phyloP scores from a whole-genome alignment of 1,140 invertebrate genomes.

The Protaetia brevitarsis region DNA sequence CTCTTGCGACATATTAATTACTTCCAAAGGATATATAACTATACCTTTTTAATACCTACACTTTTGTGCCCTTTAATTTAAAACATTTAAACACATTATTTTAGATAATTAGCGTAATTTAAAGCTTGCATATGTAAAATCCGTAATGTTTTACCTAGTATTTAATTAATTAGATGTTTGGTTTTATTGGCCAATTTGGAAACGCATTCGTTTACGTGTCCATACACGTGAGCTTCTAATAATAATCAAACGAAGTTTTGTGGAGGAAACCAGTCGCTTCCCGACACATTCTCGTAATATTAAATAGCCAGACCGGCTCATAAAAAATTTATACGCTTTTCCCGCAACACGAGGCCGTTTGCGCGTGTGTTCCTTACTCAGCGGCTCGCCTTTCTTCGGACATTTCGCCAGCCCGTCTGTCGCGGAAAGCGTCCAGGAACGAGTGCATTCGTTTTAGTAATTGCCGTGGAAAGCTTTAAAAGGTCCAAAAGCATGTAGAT shows the following conservation, averaged over 20 bases:
- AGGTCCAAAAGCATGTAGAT: slow-evolving; percentile 23
- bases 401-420: neutral
- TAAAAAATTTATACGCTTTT: slow-evolving; percentile 8
- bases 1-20: too few relatives aligned
- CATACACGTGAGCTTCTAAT: neutral
- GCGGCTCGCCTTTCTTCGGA: neutral
- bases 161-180: neutral
- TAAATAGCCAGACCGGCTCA: neutral
- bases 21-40: too few relatives aligned
- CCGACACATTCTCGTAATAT: neutral
- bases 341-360: neutral
- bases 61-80: too few relatives aligned
- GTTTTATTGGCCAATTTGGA: neutral
- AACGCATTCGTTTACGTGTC: neutral
- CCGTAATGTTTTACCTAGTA: neutral
- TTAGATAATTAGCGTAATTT: neutral
- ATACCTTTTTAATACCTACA: too few relatives aligned
- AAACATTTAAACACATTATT: too few relatives aligned
- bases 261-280: neutral
- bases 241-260: neutral
- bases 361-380: slow-evolving; percentile 10
- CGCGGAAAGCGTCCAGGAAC: neutral
- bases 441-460: slow-evolving; percentile 28
- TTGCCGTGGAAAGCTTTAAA: slow-evolving; percentile 26
- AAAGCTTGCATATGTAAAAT: neutral